These are phyloP conservation scores for Nestor notabilis DNA, from an alignment of 2,113 vertebrate species.

Conservation along the genomic window DNA sequence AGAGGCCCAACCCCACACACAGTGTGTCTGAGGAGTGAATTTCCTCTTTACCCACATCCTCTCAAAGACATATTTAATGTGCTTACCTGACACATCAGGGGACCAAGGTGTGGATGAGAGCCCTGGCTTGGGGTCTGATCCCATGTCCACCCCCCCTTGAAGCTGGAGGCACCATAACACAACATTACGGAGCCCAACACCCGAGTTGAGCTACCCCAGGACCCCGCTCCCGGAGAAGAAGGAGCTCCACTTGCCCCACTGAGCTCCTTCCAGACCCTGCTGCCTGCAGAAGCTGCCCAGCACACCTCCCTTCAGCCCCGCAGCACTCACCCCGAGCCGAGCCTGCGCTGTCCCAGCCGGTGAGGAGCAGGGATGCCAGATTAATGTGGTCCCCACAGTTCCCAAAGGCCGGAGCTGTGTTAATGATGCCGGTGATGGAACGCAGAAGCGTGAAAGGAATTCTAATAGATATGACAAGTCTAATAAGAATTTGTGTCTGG, in stretches of 20 bases:
- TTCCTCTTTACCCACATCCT: background rate
- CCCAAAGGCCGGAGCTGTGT: slow-evolving; percentile 73
- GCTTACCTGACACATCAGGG: background rate
- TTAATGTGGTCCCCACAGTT: slow-evolving; percentile 58
- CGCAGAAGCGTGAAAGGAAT: slow-evolving; percentile 92
- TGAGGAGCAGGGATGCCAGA: slow-evolving; percentile 30
- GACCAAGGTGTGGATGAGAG: background rate
- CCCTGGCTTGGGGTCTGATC: background rate
- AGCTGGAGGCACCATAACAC: fast-evolving
- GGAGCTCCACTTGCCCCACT: too few relatives aligned
- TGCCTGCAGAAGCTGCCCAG: background rate
- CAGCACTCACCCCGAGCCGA: background rate
- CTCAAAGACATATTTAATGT: background rate
- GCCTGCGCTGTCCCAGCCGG: slow-evolving; percentile 3
- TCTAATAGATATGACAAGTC: slow-evolving; percentile 97
- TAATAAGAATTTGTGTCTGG: slow-evolving; percentile 94
- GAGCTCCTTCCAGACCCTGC: background rate
- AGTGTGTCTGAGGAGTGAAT: fast-evolving
- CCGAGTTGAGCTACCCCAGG: fast-evolving
- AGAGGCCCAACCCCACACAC: background rate
- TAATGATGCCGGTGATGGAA: slow-evolving; percentile 88
- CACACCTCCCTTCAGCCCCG: background rate
- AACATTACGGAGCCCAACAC: background rate
- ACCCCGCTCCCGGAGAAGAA: fast-evolving
- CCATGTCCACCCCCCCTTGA: fast-evolving